phyloP scores from a whole-genome alignment of 2,888 invertebrate genomes.

The Clivina fossor region DNA sequence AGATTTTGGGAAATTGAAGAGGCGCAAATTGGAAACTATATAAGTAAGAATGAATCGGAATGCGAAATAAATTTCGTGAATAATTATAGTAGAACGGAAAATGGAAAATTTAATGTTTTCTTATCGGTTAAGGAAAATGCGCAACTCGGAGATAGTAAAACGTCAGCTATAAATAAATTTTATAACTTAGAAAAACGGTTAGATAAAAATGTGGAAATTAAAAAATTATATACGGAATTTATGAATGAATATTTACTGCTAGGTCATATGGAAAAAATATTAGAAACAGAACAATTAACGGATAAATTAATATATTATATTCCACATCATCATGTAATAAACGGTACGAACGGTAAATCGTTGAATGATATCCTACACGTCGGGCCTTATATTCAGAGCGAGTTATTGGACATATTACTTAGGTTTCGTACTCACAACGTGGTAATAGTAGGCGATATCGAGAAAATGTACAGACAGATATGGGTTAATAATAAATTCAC shows the following conservation, averaged over 20 bases:
- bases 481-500: constrained; percentile 30
- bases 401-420: constrained; percentile 34
- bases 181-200: constrained; percentile 39
- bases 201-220: constrained; percentile 36
- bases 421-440: constrained; percentile 27
- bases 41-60: constrained; percentile 38
- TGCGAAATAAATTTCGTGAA: constrained; percentile 40
- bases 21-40: constrained; percentile 17
- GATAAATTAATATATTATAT: constrained; percentile 22
- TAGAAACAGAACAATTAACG: neutral
- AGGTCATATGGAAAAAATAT: constrained; percentile 36
- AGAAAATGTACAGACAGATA: constrained; percentile 42
- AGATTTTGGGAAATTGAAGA: constrained; percentile 40
- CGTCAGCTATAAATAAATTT: constrained; percentile 40
- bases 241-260: constrained; percentile 37
- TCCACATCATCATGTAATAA: constrained; percentile 39
- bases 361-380: constrained; percentile 40
- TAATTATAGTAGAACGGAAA: constrained; percentile 35
- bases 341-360: constrained; percentile 31
- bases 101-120: constrained; percentile 41
- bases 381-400: constrained; percentile 41
- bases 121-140: constrained; percentile 39
- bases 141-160: constrained; percentile 38
- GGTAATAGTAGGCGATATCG: constrained; percentile 41
- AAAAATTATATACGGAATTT: constrained; percentile 36